These are phyloP conservation scores for Pterostichus niger DNA, from an alignment of 2,888 invertebrate genomes.

Conservation along the genomic window DNA sequence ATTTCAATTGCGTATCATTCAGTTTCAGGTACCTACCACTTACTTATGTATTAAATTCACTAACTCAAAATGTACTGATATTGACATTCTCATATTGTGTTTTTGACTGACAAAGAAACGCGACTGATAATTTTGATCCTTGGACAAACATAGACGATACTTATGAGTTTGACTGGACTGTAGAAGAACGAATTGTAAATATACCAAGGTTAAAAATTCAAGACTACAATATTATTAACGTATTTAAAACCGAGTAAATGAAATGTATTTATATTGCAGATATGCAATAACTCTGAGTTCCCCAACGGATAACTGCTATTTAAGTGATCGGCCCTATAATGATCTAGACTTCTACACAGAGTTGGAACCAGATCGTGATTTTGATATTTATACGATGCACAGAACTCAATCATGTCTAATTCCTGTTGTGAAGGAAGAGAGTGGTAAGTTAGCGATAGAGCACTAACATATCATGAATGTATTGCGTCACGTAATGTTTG, in stretches of 20 bases:
- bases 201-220: constrained; percentile 7
- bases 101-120: constrained; percentile 35
- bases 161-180: constrained; percentile 39
- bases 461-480: not conserved
- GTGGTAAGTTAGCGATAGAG: constrained; percentile 74
- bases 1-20: constrained; percentile 87
- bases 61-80: not conserved
- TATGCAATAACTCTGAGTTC: constrained; percentile 78
- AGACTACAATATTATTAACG: not conserved
- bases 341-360: constrained; percentile 87
- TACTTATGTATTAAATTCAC: not conserved
- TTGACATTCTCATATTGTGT: not conserved
- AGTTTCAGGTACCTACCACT: constrained; percentile 82
- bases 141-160: constrained; percentile 12
- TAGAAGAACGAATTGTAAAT: constrained; percentile 45
- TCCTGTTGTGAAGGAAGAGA: constrained; percentile 76
- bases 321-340: constrained; percentile 85
- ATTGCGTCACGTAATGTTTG: constrained; percentile 67
- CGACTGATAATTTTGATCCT: not conserved
- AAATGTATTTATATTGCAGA: constrained; percentile 70
- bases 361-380: constrained; percentile 85
- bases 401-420: constrained; percentile 78
- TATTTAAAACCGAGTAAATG: not conserved
- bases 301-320: constrained; percentile 87
- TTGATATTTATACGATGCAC: constrained; percentile 89